Base-by-base conservation (phyloP, 1,140 invertebrate species). In the Drosophila repletoides region DNA sequence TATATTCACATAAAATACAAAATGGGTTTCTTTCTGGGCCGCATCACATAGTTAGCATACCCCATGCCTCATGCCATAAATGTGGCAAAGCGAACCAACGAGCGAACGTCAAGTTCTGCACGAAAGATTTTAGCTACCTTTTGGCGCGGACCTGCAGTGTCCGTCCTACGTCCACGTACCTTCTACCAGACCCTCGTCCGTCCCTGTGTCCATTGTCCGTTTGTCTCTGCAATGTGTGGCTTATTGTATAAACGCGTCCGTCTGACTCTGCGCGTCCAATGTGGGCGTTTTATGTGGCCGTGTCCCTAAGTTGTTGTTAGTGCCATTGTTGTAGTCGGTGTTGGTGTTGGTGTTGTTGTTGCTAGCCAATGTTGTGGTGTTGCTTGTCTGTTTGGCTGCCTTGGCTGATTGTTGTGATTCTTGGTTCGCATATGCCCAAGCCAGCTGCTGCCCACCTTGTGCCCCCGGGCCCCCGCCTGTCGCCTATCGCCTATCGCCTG, bases 111-210 rank as follows among this genome's bases (percentile, higher is more conserved):
- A 64, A 72, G 80, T 84, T 84, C 80, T 86, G 80, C 80, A 86
- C 80, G 80, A 84, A 80, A 86, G 80, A 86, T 69, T 84, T 84
- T 80, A 74, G 80, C 73, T 84, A 69, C 80, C 80, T 80, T 76
- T 68, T 53, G 58, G 26, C 65, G 40, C 31, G 52, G 19, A 43
- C 38, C 46, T 48, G 63, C 19, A 48, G 31, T 59, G 38, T 22
- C 46, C 38, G 46, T 64, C 41, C 36, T 12, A 36, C 31, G 48
- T 64, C 59, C 53, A 51, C 60, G 48, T 53, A 34, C 36, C 5
- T 15, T 24, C 34, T 67, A 19, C 51, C 19, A 14, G 9, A 33
- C 26, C 33, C 36, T 22, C 33, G 59, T 55, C 15, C 29, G 34
- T 40, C 10, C 6, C 38, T 29, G 14, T 6, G 17, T 17, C n/a